phyloP scores from a whole-genome alignment of 1,140 invertebrate genomes.

The Euura lappo region DNA sequence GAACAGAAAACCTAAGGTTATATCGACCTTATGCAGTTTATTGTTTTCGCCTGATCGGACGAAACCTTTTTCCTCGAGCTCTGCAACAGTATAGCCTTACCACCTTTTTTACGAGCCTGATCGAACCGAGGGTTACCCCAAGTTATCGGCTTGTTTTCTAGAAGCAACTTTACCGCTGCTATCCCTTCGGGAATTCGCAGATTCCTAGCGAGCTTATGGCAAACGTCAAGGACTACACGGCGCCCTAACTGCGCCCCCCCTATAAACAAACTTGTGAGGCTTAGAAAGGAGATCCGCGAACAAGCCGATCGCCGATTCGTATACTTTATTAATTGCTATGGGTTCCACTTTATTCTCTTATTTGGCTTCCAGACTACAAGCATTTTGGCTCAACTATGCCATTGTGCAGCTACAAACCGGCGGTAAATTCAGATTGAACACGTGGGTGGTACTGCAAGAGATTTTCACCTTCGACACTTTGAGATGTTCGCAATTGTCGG shows the following conservation, averaged over 20 bases:
- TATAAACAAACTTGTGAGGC: neutral
- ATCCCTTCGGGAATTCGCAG: neutral
- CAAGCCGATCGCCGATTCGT: neutral
- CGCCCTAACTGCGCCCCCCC: neutral
- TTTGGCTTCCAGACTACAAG: too few species aligned
- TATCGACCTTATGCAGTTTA: too few species aligned
- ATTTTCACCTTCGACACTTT: constrained; percentile 33
- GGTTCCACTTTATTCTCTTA: neutral
- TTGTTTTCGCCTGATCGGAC: too few species aligned
- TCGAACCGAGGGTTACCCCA: neutral
- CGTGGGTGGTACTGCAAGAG: constrained; percentile 45
- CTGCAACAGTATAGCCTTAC: too few species aligned
- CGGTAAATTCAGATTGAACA: neutral
- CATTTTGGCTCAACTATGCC: too few species aligned
- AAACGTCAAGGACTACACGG: neutral
- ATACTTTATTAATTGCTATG: neutral
- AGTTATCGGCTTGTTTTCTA: neutral
- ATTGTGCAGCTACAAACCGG: too few species aligned
- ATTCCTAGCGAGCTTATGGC: neutral
- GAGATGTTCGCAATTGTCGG: constrained; percentile 21
- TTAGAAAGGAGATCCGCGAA: neutral
- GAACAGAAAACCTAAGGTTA: too few species aligned
- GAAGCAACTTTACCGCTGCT: constrained; percentile 4
- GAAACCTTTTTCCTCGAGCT: too few species aligned
- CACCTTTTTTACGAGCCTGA: neutral